Conservation (phyloP, 2,113 vertebrate species). For the Dipodomys stephensi region DNA sequence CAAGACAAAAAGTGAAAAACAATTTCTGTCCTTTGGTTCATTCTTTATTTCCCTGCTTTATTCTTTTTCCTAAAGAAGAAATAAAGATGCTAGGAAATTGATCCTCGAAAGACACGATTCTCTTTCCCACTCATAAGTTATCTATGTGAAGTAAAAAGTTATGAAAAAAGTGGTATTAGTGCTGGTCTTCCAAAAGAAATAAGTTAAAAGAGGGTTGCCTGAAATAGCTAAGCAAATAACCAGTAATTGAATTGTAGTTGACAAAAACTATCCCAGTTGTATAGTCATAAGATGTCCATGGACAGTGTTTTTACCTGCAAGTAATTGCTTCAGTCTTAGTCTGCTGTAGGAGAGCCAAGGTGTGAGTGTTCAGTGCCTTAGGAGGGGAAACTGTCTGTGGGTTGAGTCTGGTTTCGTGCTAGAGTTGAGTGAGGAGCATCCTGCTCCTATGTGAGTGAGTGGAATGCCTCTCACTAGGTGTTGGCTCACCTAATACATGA, state of each 20-base stretch:
- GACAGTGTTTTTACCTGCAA: background rate
- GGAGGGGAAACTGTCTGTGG: background rate
- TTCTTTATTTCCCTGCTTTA: background rate
- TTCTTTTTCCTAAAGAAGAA: background rate
- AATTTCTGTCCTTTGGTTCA: background rate
- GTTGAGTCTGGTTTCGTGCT: background rate
- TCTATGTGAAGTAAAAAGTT: constrained; percentile 31
- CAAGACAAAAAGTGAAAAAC: background rate
- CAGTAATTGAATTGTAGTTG: background rate
- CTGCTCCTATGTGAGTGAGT: background rate
- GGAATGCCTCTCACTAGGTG: background rate
- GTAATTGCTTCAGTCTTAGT: background rate
- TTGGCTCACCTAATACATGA: background rate
- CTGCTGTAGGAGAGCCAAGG: background rate
- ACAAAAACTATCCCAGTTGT: background rate
- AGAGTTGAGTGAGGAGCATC: background rate
- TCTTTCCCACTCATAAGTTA: background rate
- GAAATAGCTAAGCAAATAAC: constrained; percentile 9
- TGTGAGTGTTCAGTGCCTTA: background rate
- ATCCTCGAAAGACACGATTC: background rate
- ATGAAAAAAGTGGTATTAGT: background rate
- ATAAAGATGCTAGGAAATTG: background rate
- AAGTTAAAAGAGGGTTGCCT: constrained; percentile 7
- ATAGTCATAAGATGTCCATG: background rate
- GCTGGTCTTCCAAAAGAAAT: background rate